Conservation (phyloP, 2,888 invertebrate genomes). For the Chrysina gloriosa region DNA sequence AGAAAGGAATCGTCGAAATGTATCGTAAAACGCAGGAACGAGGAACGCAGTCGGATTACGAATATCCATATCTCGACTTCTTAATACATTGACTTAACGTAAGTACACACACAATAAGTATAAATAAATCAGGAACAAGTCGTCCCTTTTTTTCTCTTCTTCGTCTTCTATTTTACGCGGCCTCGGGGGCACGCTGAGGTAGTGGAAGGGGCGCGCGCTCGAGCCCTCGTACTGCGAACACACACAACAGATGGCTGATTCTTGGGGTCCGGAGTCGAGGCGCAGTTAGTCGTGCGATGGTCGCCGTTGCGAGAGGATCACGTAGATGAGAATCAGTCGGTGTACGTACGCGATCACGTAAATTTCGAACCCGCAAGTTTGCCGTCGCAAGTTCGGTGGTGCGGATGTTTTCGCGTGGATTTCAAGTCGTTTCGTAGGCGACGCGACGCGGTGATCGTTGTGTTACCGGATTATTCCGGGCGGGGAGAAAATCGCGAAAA, state of each 20-base stretch:
- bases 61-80: constrained; percentile 33
- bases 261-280: constrained; percentile 39
- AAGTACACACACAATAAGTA: constrained; percentile 44
- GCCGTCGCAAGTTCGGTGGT: not conserved
- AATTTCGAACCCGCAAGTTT: not conserved
- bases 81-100: constrained; percentile 29
- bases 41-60: constrained; percentile 9
- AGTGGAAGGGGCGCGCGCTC: constrained; percentile 42
- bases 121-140: constrained; percentile 59
- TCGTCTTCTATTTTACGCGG: constrained; percentile 57
- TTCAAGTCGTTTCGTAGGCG: not conserved
- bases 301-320: constrained; percentile 42
- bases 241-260: constrained; percentile 49
- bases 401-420: constrained; percentile 4
- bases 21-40: too few relatives aligned
- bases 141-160: constrained; percentile 57
- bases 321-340: constrained; percentile 40
- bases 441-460: too few relatives aligned
- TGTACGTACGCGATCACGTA: constrained; percentile 38
- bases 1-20: too few relatives aligned
- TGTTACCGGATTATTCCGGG: too few relatives aligned
- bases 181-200: constrained; percentile 48
- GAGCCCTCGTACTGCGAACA: constrained; percentile 15
- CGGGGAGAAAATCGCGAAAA: too few relatives aligned
- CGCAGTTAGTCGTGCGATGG: constrained; percentile 49